A percentile compares a stretch with the other conserved stretches of the same genome.
phyloP scores from a whole-genome alignment of 2,888 invertebrate species.

The Acanthopleura granulata region DNA sequence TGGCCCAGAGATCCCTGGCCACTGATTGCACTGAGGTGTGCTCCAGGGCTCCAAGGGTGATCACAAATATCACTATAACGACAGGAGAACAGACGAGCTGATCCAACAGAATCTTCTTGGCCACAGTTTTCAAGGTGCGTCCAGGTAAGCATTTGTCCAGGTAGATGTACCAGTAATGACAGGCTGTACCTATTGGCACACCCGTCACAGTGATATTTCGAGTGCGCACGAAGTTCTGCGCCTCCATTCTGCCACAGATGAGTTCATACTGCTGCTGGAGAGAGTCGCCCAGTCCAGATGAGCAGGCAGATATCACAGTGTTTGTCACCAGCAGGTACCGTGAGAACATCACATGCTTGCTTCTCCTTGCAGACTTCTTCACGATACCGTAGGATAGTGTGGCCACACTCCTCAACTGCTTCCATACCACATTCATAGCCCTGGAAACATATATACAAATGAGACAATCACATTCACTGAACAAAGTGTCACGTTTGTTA shows the following conservation, averaged over 20 bases:
- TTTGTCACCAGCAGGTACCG: conserved; percentile 76
- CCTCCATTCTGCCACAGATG: conserved; percentile 39
- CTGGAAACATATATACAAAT: neutral
- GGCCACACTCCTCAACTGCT: neutral
- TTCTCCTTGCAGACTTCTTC: neutral
- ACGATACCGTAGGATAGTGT: neutral
- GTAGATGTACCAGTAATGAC: conserved; percentile 88
- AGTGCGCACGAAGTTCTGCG: conserved; percentile 74
- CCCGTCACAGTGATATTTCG: conserved; percentile 85
- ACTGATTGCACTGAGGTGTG: conserved; percentile 68
- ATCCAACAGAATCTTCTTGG: conserved; percentile 85
- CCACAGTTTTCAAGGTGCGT: conserved; percentile 72
- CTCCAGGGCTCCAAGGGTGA: conserved; percentile 84
- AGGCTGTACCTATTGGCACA: conserved; percentile 81
- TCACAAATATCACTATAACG: conserved; percentile 82
- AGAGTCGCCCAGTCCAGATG: conserved; percentile 84
- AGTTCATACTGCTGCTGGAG: conserved; percentile 84
- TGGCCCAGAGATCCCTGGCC: conserved; percentile 76
- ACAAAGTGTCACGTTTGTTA: too few species aligned
- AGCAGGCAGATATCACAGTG: conserved; percentile 80
- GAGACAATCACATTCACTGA: too few species aligned
- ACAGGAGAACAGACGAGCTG: conserved; percentile 88
- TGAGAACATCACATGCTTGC: conserved; percentile 36
- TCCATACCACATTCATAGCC: neutral
- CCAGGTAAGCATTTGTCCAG: conserved; percentile 83